Percentiles rank a stretch among this genome's conserved stretches.
Evolutionary conservation across 2,113 vertebrate genomes (phyloP).

Genomic region (Anser brachyrhynchus): DNA sequence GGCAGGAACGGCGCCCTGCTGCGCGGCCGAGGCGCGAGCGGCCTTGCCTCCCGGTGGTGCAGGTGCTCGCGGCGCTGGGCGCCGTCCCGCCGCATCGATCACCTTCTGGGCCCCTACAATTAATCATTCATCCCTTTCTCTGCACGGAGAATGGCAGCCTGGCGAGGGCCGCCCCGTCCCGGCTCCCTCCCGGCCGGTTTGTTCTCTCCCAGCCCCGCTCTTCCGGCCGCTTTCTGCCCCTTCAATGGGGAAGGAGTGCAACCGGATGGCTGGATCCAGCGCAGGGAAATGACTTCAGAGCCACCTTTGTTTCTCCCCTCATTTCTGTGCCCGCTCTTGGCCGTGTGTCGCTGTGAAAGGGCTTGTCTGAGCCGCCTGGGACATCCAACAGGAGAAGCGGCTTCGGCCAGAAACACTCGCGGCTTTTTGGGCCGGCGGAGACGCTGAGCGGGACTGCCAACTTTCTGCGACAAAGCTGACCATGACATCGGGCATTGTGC

Average conservation of each 20-base stretch:
- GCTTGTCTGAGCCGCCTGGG: slow-evolving; percentile 67
- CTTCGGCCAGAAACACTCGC: slow-evolving; percentile 66
- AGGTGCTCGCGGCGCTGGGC: slow-evolving; percentile 75
- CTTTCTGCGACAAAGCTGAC: slow-evolving; percentile 63
- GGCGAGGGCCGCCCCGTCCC: slow-evolving; percentile 70
- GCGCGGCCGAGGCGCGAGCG: slow-evolving; percentile 21
- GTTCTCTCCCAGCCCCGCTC: slow-evolving; percentile 85
- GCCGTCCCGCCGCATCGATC: slow-evolving; percentile 74
- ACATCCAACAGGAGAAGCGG: slow-evolving; percentile 55
- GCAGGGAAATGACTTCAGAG: slow-evolving; percentile 88
- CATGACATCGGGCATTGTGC: slow-evolving; percentile 76
- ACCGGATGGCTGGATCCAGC: slow-evolving; percentile 87
- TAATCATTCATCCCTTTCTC: slow-evolving; percentile 81
- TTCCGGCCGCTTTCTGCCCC: slow-evolving; percentile 91
- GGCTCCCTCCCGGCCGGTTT: slow-evolving; percentile 76
- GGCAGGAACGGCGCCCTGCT: slow-evolving; percentile 70
- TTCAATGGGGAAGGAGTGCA: slow-evolving; percentile 87
- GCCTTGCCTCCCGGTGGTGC: slow-evolving; percentile 67
- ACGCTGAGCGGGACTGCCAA: slow-evolving; percentile 69
- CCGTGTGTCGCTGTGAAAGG: slow-evolving; percentile 82
- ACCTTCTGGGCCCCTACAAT: slow-evolving; percentile 78
- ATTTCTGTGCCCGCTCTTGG: slow-evolving; percentile 82
- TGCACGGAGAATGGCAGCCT: slow-evolving; percentile 74
- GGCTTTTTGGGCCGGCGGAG: slow-evolving; percentile 70
- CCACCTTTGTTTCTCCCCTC: slow-evolving; percentile 79